These are phyloP conservation scores for Syndactyla subalaris DNA, from an alignment of 2,797 vertebrate species.

Conservation along the genomic window DNA sequence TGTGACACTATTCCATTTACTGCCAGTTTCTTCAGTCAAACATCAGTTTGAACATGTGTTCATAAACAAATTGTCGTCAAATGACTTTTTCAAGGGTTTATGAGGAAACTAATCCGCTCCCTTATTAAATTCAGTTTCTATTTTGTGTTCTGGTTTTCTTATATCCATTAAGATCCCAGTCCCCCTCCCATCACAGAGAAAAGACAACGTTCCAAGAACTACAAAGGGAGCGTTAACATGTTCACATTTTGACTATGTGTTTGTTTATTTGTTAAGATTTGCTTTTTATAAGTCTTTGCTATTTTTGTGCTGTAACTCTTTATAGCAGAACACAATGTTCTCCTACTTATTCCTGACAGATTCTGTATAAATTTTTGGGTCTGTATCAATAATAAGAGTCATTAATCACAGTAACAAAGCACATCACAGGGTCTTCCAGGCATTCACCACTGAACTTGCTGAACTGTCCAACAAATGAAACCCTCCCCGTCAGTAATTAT, in stretches of 20 bases:
- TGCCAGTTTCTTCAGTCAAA: neutral
- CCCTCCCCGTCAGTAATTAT: neutral
- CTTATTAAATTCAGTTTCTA: neutral
- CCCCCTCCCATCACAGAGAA: neutral
- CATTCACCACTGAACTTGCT: neutral
- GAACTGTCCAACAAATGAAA: neutral
- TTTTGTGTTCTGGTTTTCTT: neutral
- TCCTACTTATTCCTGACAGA: neutral
- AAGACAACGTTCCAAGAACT: neutral
- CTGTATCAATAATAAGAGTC: conserved; percentile 34
- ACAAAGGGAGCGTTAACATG: neutral
- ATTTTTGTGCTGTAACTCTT: neutral
- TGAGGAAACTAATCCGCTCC: neutral
- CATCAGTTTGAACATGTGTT: neutral
- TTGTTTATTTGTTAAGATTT: neutral
- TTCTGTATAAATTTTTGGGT: neutral
- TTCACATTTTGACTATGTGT: neutral
- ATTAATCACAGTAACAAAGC: conserved; percentile 38
- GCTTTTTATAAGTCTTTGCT: neutral
- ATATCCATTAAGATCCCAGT: neutral
- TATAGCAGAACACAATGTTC: neutral
- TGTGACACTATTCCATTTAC: neutral
- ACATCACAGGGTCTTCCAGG: neutral
- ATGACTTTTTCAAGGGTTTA: neutral
- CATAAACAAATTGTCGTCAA: neutral